Evolutionary conservation across 1,140 invertebrate genomes (phyloP).

Genomic region (Pseudoatta argentina): DNA sequence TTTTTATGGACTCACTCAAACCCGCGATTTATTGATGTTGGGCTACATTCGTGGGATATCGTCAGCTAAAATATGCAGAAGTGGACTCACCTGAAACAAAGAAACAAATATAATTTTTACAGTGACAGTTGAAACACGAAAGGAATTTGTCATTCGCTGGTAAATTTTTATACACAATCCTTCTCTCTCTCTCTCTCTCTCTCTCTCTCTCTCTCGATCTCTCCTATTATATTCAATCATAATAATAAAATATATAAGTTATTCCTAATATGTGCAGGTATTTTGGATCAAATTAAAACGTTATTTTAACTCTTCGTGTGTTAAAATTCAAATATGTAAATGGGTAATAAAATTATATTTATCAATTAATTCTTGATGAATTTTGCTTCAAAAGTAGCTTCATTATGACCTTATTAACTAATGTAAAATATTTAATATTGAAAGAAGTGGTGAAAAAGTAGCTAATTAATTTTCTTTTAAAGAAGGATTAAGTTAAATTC

Average conservation of each 20-base stretch:
- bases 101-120: constrained; percentile 66
- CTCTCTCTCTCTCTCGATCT: background rate
- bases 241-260: too few relatives aligned
- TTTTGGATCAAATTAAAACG: background rate
- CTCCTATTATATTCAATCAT: background rate
- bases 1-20: constrained; percentile 26
- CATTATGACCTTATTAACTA: constrained; percentile 15
- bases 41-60: background rate
- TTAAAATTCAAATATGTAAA: background rate
- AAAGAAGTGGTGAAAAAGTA: background rate
- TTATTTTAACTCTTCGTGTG: background rate
- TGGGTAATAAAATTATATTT: constrained; percentile 16
- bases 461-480: background rate
- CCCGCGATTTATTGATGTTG: background rate
- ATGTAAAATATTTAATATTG: constrained; percentile 11
- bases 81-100: constrained; percentile 71
- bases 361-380: constrained; percentile 8
- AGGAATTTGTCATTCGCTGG: background rate
- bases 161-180: constrained; percentile 7
- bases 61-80: constrained; percentile 61
- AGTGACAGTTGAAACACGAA: constrained; percentile 54
- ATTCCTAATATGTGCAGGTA: background rate
- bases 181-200: too few relatives aligned
- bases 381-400: constrained; percentile 24
- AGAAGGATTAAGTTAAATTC: constrained; percentile 24